A percentile compares a stretch with the other conserved stretches of the same genome.
Conservation (phyloP, 2,888 invertebrate species). For the Hydroisotoma schaefferi region DNA sequence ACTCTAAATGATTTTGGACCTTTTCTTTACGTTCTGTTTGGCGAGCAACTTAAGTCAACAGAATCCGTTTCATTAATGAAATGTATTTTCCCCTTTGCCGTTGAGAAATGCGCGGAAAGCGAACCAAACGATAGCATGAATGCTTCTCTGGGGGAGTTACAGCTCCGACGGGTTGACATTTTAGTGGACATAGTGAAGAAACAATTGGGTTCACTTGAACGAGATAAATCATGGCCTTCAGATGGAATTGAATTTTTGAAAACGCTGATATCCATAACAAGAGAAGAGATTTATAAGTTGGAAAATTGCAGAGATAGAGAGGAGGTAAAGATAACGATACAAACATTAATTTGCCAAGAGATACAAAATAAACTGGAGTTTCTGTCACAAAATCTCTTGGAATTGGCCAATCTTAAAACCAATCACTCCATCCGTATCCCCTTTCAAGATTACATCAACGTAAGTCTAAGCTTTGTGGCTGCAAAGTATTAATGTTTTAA, state of each 20-base stretch:
- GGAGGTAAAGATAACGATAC: not conserved
- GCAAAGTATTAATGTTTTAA: not conserved
- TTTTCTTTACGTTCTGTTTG: constrained; percentile 38
- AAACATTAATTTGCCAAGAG: constrained; percentile 23
- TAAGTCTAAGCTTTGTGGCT: too few species aligned
- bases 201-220: constrained; percentile 40
- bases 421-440: constrained; percentile 41
- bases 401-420: constrained; percentile 32
- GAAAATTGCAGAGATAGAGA: not conserved
- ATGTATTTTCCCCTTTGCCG: constrained; percentile 36
- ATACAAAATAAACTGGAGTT: constrained; percentile 14
- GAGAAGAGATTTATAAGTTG: constrained; percentile 17
- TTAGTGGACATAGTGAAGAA: constrained; percentile 27
- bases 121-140: not conserved
- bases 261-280: constrained; percentile 25
- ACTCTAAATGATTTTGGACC: constrained; percentile 24
- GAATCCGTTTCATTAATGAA: constrained; percentile 33
- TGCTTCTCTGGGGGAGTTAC: not conserved
- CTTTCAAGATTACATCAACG: constrained; percentile 36
- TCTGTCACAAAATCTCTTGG: constrained; percentile 29
- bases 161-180: constrained; percentile 5
- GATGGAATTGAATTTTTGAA: constrained; percentile 40
- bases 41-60: constrained; percentile 18
- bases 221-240: constrained; percentile 38
- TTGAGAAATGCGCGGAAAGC: constrained; percentile 33